Base-by-base conservation (phyloP, 2,888 invertebrate species). In the Erannis defoliaria region DNA sequence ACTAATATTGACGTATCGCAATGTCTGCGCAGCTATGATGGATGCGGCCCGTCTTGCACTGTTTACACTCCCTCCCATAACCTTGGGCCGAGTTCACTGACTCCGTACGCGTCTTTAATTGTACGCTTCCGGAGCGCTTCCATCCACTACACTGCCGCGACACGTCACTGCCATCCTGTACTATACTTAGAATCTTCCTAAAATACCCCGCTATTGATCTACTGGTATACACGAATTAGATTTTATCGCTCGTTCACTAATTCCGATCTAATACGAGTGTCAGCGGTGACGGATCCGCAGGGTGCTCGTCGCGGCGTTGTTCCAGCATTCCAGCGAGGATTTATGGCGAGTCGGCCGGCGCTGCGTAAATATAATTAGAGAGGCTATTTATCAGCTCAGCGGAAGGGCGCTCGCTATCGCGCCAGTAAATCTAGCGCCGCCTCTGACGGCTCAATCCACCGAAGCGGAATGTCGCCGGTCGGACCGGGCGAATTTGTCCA, bases 321-420 rank as follows among this genome's bases (percentile, higher is more conserved):
- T 85, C 86, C 82, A 76, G 79, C 87, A 89, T 89, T 85, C 88
- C 84, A 63, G 66, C 68, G 77, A 71, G 82, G 84, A 92, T 91
- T 90, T 91, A 92, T 90, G 80, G 86, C 81, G 80, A 81, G 85
- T 82, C 88, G 85, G 76, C 81, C 82, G 88, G 85, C 88, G 86
- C 89, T 85, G 88, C 89, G 91, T 93, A 91, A 92, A 91, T 92
- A 92, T 92, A 92, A 92, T 92, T 91, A 92, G 88, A 90, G 88
- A 80, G 85, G 87, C 89, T 85, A 91, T 92, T 90, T 90, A 90
- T 92, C 90, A 90, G 89, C 74, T 75, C 86, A 82, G 84, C 86
- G 90, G 90, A 90, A 89, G 90, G 88, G 89, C 88, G 85, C 86
- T 77, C 80, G 80, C 82, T 87, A 89, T 90, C 89, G 83, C 80